Percentiles rank a stretch among this genome's conserved stretches.
These are phyloP conservation scores for Drosophila triauraria DNA, from an alignment of 1,140 invertebrate genomes.

Conservation along the genomic window DNA sequence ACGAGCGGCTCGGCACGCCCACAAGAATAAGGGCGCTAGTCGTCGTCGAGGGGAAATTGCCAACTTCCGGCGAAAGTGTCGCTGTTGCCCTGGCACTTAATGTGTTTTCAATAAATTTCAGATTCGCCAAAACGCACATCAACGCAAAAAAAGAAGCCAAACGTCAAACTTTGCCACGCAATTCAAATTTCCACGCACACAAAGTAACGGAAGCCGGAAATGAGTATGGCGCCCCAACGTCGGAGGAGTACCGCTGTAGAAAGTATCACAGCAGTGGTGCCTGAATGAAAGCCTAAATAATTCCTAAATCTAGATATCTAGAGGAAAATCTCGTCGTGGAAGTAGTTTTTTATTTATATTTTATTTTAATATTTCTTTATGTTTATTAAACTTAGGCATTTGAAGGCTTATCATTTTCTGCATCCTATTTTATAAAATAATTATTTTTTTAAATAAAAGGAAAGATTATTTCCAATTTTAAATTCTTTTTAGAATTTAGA, in stretches of 20 bases:
- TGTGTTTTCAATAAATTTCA: slow-evolving; percentile 77
- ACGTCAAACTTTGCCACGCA: slow-evolving; percentile 68
- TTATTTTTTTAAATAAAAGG: no score
- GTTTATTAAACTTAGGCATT: no score
- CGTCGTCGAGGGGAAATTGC: slow-evolving; percentile 65
- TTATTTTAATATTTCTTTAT: neutral
- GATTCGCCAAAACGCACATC: slow-evolving; percentile 59
- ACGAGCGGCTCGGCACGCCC: slow-evolving; percentile 54
- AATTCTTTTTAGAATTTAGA: no score
- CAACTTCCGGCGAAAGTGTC: slow-evolving; percentile 66
- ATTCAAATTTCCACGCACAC: slow-evolving; percentile 79
- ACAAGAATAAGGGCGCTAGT: slow-evolving; percentile 30
- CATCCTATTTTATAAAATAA: no score
- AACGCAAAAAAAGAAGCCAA: slow-evolving; percentile 17
- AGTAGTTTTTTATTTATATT: neutral
- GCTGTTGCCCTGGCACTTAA: slow-evolving; percentile 45
- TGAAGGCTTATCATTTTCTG: no score
- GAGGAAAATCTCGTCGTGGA: no score
- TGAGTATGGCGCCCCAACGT: slow-evolving; percentile 70
- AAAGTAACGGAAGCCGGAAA: slow-evolving; percentile 82
- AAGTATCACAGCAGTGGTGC: slow-evolving; percentile 31
- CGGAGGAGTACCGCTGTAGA: neutral
- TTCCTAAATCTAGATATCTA: neutral
- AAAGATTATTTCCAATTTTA: no score
- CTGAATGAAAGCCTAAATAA: no score